Evolutionary conservation across 1,140 invertebrate species (phyloP).

Genomic region (Penaeus vannamei): DNA sequence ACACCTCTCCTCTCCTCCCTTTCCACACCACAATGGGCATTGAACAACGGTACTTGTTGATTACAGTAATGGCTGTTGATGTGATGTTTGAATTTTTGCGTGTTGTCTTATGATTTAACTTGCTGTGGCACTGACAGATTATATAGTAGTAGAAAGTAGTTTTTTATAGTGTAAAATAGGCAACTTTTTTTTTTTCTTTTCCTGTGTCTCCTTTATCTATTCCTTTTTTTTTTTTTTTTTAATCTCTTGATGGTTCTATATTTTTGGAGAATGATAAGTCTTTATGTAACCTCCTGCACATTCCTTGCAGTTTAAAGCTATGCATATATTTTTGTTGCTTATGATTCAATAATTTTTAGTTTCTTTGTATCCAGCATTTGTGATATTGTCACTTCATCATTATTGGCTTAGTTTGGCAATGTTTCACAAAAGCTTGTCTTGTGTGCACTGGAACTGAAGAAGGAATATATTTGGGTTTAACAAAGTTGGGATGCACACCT

Average conservation of each 20-base stretch:
- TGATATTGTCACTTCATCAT: slow-evolving; percentile 21
- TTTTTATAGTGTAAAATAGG: neutral
- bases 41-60: slow-evolving; percentile 27
- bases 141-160: no score
- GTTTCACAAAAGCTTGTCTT: slow-evolving; percentile 36
- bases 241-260: neutral
- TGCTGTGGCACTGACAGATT: no score
- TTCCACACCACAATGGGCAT: slow-evolving; percentile 37
- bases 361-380: slow-evolving; percentile 30
- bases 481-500: slow-evolving; percentile 35
- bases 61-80: no score
- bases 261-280: slow-evolving; percentile 5
- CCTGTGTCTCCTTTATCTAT: slow-evolving; percentile 1
- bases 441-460: slow-evolving; percentile 44
- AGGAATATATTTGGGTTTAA: neutral
- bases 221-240: neutral
- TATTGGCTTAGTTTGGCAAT: slow-evolving; percentile 36
- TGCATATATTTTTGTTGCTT: slow-evolving; percentile 29
- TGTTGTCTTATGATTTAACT: no score
- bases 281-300: slow-evolving; percentile 17
- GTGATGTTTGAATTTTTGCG: no score
- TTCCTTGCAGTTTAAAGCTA: slow-evolving; percentile 14
- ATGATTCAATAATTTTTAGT: neutral
- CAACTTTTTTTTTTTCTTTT: neutral
- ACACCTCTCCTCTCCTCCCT: slow-evolving; percentile 41